These are phyloP conservation scores for Meloe dianella DNA, from an alignment of 2,888 invertebrate species.

Conservation along the genomic window DNA sequence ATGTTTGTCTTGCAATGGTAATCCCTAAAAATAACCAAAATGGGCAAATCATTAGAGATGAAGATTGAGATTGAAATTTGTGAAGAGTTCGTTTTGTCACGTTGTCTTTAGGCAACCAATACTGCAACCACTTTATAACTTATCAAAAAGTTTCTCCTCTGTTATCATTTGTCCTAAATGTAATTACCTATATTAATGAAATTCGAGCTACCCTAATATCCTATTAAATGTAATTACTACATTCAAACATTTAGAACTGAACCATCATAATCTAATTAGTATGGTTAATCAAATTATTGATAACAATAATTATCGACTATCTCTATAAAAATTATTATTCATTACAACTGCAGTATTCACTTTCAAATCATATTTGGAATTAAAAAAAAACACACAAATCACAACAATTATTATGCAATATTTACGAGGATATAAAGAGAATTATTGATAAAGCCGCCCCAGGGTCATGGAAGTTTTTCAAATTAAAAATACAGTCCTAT, in stretches of 20 bases:
- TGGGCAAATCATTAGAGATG: too few relatives aligned
- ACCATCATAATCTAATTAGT: not conserved
- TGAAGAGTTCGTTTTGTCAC: too few relatives aligned
- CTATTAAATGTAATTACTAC: not conserved
- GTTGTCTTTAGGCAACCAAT: too few relatives aligned
- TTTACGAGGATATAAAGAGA: not conserved
- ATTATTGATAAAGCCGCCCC: not conserved
- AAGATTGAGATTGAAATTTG: too few relatives aligned
- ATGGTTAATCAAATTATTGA: not conserved
- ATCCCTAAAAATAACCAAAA: too few relatives aligned
- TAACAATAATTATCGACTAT: not conserved
- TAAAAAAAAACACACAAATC: not conserved
- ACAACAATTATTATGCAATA: not conserved
- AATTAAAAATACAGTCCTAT: not conserved
- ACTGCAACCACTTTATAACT: not conserved
- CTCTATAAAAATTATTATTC: not conserved
- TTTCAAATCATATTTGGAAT: not conserved
- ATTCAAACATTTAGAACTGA: not conserved
- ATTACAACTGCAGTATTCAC: not conserved
- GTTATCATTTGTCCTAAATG: not conserved
- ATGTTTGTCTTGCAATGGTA: too few relatives aligned
- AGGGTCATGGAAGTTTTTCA: not conserved
- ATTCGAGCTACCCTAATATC: not conserved
- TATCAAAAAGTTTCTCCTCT: not conserved
- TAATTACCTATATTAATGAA: not conserved